phyloP scores from a whole-genome alignment of 1,140 invertebrate species.

The Drosophila prosaltans region DNA sequence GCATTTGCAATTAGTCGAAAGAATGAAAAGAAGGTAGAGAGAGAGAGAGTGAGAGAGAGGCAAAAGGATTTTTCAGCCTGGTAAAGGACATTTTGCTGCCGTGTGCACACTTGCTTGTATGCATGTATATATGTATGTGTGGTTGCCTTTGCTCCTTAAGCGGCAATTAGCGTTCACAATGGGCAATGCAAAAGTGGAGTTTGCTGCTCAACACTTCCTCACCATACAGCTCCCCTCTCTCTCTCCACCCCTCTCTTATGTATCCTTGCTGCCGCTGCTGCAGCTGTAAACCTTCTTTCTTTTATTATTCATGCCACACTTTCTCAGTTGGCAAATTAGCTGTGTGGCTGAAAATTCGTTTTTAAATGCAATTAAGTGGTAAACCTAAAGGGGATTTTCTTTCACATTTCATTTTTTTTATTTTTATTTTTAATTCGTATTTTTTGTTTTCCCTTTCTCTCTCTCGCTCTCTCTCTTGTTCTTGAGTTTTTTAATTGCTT shows the following conservation, averaged over 20 bases:
- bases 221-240: neutral
- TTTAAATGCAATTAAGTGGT: slow-evolving; percentile 79
- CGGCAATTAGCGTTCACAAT: slow-evolving; percentile 75
- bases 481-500: too few relatives aligned
- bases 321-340: slow-evolving; percentile 80
- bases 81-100: slow-evolving; percentile 54
- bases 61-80: slow-evolving; percentile 10
- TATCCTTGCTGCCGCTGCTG: slow-evolving; percentile 5
- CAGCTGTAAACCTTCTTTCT: slow-evolving; percentile 25
- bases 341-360: slow-evolving; percentile 52
- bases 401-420: neutral
- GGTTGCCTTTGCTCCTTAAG: slow-evolving; percentile 58
- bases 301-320: slow-evolving; percentile 78
- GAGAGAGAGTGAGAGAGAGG: neutral
- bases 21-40: neutral
- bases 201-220: slow-evolving; percentile 24
- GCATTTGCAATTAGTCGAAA: slow-evolving; percentile 15
- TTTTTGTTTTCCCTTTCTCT: neutral
- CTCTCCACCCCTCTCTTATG: neutral
- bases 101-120: slow-evolving; percentile 27
- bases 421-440: slow-evolving; percentile 4
- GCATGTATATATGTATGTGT: neutral
- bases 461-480: too few relatives aligned
- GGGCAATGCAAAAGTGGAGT: slow-evolving; percentile 17
- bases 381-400: slow-evolving; percentile 25